Evolutionary conservation across 2,888 invertebrate genomes (phyloP).

Genomic region (Mythimna albipuncta): DNA sequence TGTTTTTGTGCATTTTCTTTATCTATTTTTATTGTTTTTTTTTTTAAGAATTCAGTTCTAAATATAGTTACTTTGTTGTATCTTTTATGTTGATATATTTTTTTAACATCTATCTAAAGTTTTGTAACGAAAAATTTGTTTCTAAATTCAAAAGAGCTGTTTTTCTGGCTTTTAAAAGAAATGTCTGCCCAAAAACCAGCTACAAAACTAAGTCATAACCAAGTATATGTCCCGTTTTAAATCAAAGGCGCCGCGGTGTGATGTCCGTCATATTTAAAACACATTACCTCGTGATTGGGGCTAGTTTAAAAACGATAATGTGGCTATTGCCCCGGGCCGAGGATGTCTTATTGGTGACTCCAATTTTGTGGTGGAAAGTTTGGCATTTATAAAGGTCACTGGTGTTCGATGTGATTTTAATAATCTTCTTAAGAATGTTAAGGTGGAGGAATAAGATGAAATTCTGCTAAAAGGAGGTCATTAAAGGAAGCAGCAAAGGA

Average conservation of each 20-base stretch:
- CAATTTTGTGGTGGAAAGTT: constrained; percentile 23
- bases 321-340: constrained; percentile 67
- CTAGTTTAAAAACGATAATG: constrained; percentile 82
- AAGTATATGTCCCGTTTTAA: constrained; percentile 33
- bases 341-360: constrained; percentile 22
- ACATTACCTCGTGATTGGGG: constrained; percentile 78
- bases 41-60: too few relatives aligned
- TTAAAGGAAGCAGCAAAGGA: too few relatives aligned
- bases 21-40: too few relatives aligned
- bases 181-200: neutral
- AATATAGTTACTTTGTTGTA: too few relatives aligned
- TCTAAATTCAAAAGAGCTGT: neutral
- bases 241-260: constrained; percentile 75
- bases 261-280: constrained; percentile 77
- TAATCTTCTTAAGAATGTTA: neutral
- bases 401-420: constrained; percentile 1
- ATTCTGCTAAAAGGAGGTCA: too few relatives aligned
- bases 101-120: neutral
- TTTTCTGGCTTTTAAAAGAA: neutral
- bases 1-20: too few relatives aligned
- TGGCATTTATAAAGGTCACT: constrained; percentile 28
- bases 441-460: too few relatives aligned
- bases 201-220: constrained; percentile 9
- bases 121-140: neutral
- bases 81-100: too few relatives aligned